Base-by-base conservation (phyloP, 2,797 vertebrate species). In the Takifugu ocellatus region DNA sequence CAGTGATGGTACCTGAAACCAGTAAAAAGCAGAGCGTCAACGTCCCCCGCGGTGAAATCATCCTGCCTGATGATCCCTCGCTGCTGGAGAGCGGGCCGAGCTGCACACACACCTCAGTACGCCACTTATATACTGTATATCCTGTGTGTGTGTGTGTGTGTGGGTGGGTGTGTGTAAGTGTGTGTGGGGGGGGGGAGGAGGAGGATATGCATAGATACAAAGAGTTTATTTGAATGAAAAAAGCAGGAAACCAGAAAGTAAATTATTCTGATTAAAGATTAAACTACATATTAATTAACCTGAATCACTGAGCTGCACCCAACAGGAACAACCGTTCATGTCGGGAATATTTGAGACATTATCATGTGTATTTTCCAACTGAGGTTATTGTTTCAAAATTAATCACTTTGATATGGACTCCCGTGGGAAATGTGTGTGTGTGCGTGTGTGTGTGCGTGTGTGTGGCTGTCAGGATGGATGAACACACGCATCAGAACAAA, bases 181-280 rank as follows among this genome's bases (percentile, higher is more conserved):
- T 39, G 47, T 25, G 46, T 25, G 46, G 29, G 3, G 31, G 12
- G 4, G 25, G 6, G n/a, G 47, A 11, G 3, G 10, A 21, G 46
- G 21, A 44, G 15, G 15, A 11, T 16, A 11, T 25, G 11, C 47
- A 50, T 9, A 49, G 25, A 14, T 27, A 29, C 15, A 12, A 42
- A 21, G 9, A 48, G 25, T 9, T 48, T 48, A 11, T 48, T 48
- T 1, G 25, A 48, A 48, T 48, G 21, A 31, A 42, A 63, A 51
- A 1, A 84, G 72, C 63, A 87, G 83, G 84, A 88, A 89, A 67
- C 52, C 12, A 47, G 42, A 51, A 29, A 16, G 0, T 15, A 31
- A 50, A 21, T 36, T 39, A 16, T n/a, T 24, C 3, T 10, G 54
- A 66, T 86, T 77, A 81, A 64, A 68, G 63, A 73, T 77, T 72